Evolutionary conservation across 1,140 invertebrate genomes (phyloP), one percentile per base, ranked within the genome.

Genomic region (Wiebesia pumilae): DNA sequence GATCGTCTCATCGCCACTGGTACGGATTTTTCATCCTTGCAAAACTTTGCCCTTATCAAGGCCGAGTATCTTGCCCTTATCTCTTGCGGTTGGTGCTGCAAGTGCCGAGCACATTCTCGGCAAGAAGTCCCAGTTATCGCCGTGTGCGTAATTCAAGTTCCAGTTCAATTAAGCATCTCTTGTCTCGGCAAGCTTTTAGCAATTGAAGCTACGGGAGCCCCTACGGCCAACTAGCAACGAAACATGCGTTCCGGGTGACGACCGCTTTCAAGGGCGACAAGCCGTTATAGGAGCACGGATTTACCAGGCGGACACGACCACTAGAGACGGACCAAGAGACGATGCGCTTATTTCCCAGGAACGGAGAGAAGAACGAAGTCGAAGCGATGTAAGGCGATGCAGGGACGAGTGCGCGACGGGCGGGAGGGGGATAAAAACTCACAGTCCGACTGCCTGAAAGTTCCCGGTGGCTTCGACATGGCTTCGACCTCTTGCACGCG

Each of bases 381-480:
- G n/a, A n/a, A n/a, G n/a, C n/a, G n/a, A n/a, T n/a, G n/a, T n/a
- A n/a, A n/a, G n/a, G n/a, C n/a, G 65, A 30, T 69, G 35, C 0
- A 40, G 14, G 30, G 3, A 24, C 0, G 3, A 24, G 9, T 40
- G 38, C 35, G 35, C 19, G n/a, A 73, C 27, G 69, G 12, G 38
- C 30, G 38, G 21, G n/a, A 38, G 33, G 27, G 51, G 51, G 51
- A 40, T 43, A 33, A 73, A 12, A 51, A 91, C 89, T 91, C 85
- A 90, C 90, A 86, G 71, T 89, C 88, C 80, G 86, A 51, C 51
- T 90, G 88, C 85, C 88, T 90, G 35, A 89, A 89, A 38, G 88
- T 89, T 84, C 90, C 88, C 81, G 90, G 87, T 58, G 88, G 84
- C 79, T 85, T 84, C 35, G 87, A 89, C 89, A 89, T 90, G 85